A percentile compares a stretch with the other conserved stretches of the same genome.
These are phyloP conservation scores for Chelonia mydas DNA, from an alignment of 2,797 vertebrate genomes.

Conservation along the genomic window DNA sequence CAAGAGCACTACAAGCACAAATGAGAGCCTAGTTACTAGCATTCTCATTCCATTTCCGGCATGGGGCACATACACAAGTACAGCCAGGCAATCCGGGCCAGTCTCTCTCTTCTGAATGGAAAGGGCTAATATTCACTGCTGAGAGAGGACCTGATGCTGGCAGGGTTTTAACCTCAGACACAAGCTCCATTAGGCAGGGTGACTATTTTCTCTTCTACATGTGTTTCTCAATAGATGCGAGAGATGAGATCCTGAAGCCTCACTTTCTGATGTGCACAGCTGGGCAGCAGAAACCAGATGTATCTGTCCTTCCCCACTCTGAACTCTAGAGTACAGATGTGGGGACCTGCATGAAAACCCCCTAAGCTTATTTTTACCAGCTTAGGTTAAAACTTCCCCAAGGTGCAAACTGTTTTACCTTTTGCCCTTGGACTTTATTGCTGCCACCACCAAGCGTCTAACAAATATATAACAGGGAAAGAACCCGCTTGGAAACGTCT, in stretches of 20 bases:
- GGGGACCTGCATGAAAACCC: no score
- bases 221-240: not conserved
- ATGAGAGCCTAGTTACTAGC: not conserved
- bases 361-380: no score
- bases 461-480: no score
- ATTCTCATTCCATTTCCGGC: not conserved
- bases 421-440: no score
- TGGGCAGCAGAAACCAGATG: fast-evolving
- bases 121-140: not conserved
- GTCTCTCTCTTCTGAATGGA: not conserved
- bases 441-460: no score
- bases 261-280: not conserved
- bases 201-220: not conserved
- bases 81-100: not conserved
- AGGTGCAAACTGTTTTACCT: no score
- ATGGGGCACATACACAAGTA: not conserved
- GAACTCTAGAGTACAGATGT: no score
- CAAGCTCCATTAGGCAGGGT: not conserved
- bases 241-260: not conserved
- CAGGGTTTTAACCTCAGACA: not conserved
- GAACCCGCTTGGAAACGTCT: no score
- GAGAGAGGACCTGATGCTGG: not conserved
- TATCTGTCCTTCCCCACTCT: no score
- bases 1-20: not conserved
- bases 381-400: no score